Base-by-base conservation (phyloP, 2,888 invertebrate species). In the Leptopilina drosophilae region DNA sequence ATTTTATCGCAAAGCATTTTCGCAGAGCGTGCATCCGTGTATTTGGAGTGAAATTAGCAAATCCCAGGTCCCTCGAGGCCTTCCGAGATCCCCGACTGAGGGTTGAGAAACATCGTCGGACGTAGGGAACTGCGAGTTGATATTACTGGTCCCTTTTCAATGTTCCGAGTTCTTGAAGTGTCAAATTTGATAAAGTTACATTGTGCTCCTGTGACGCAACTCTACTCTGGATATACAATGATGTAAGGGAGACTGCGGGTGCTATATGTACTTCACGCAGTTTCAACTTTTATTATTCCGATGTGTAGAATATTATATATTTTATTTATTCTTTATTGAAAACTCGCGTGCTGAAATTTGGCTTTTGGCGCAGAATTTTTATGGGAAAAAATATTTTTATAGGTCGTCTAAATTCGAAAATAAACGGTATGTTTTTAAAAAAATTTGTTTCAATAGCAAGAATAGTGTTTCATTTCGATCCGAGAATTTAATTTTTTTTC, bases 111-210 rank as follows among this genome's bases (percentile, higher is more conserved):
- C 73, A 73, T 73, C 26, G 73, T 56, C 49, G 73, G 76, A 77
- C 78, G 80, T 81, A 76, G 82, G 82, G 82, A 78, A 82, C 80
- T 78, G 65, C 80, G 77, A 82, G 83, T 82, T 83, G 84, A 83
- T 84, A 82, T 82, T 79, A 78, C 83, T 77, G 77, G 80, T 84
- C 83, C 83, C 83, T 90, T 90, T 91, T 91, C 91, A 91, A 91
- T 91, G 91, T 90, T 89, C 90, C 89, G 90, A 90, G 87, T 91
- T 90, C 89, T 90, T 90, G 86, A 85, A 91, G 91, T 91, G 91
- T 91, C 91, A 91, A 91, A 91, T 91, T 90, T 88, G 89, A 91
- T 91, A 91, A 91, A 81, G 81, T 79, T 64, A 76, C 81, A 76
- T 77, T n/a, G 75, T 78, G 82, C 80, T 82, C 80, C 79, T 76